Base-by-base conservation (phyloP, 2,113 vertebrate species). In the Triplophysa rosa region DNA sequence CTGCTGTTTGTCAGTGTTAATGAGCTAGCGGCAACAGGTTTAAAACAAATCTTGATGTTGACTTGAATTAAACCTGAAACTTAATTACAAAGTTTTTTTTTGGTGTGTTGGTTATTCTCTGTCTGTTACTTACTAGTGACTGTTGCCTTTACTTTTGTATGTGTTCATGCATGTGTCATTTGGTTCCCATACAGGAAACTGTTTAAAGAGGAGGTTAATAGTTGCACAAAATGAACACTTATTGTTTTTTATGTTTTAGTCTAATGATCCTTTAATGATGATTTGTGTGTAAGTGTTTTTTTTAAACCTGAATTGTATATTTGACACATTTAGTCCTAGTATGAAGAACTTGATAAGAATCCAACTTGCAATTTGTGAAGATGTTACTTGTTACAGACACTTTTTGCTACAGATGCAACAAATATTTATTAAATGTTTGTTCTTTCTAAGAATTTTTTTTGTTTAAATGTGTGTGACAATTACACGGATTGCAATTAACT, bases 401-500 rank as follows among this genome's bases (percentile, higher is more conserved):
- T 71, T 54, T 58, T 69, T 59, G 42, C 70, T 33, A 14, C 26
- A 65, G 49, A 67, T 66, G 49, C 13, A 78, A 13, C 58, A 72
- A n/a, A 63, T 82, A 67, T 82, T 78, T 76, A 80, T 79, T 83
- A 79, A 79, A 78, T 12, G 21, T 65, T 68, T 45, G 19, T 68
- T 45, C 45, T 78, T 73, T 80, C 3, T 26, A 58, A 73, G n/a
- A 40, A 37, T 1, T 0, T 8, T 37, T 0, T 37, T 2, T 72
- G 24, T 72, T 9, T 65, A 17, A 0, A 4, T 56, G 13, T 66
- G 8, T 72, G 45, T n/a, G 5, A 21, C 14, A 19, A n/a, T n/a
- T 69, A 1, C 0, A 12, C 45, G 12, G 16, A 45, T 24, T 42
- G 3, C 13, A 47, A 4, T 23, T 42, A 19, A 9, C 3, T 17